Percentiles rank a stretch among this genome's conserved stretches.
phyloP scores from a whole-genome alignment of 2,888 invertebrate genomes.

The Helobdella robusta region DNA sequence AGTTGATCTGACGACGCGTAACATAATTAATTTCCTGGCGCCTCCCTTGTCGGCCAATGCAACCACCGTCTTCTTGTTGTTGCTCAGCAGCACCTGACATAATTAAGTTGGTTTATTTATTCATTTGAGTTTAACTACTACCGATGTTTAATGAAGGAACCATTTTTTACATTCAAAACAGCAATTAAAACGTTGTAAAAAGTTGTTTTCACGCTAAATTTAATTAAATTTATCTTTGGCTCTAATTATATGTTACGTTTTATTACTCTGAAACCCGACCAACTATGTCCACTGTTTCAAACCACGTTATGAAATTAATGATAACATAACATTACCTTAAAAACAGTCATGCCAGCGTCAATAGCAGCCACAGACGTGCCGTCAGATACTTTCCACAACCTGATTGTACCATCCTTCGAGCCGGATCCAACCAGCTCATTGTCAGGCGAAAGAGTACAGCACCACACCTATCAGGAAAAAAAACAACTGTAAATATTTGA shows the following conservation, averaged over 20 bases:
- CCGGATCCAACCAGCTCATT: conserved; percentile 49
- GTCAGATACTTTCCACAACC: conserved; percentile 45
- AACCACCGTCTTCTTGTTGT: conserved; percentile 48
- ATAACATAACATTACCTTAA: conserved; percentile 39
- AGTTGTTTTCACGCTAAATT: too few species aligned
- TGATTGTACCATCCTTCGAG: conserved; percentile 48
- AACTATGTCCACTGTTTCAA: too few species aligned
- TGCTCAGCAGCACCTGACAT: conserved; percentile 40
- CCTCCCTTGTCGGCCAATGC: conserved; percentile 48
- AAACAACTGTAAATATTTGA: not conserved
- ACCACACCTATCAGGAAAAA: conserved; percentile 44
- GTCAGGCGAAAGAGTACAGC: conserved; percentile 45
- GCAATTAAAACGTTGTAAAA: too few species aligned
- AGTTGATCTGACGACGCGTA: conserved; percentile 43
- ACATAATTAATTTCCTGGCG: conserved; percentile 48
- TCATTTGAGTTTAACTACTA: too few species aligned
- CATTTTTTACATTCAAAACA: too few species aligned
- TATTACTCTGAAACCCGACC: too few species aligned
- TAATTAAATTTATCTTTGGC: too few species aligned
- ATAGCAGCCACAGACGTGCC: conserved; percentile 47
- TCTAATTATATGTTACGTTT: too few species aligned
- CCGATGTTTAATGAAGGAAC: too few species aligned
- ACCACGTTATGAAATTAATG: too few species aligned
- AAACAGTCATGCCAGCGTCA: conserved; percentile 48
- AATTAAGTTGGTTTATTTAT: not conserved